These are phyloP conservation scores for Lucinisca nassula DNA, from an alignment of 2,888 invertebrate genomes.

Conservation along the genomic window DNA sequence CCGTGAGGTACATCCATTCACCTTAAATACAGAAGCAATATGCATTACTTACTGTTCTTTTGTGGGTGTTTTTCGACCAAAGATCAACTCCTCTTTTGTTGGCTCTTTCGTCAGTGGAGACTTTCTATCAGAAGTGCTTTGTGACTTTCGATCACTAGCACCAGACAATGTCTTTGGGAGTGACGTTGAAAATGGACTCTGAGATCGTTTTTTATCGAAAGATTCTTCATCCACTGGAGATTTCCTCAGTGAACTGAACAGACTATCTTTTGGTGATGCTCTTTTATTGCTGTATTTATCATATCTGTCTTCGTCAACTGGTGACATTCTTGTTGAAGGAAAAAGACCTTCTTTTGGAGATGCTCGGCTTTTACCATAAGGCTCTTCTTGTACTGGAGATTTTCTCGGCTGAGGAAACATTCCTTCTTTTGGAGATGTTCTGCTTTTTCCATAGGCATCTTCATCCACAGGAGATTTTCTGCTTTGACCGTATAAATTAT, in stretches of 20 bases:
- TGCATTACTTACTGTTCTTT: conserved; percentile 59
- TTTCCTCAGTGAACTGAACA: conserved; percentile 3
- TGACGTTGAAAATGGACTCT: background rate
- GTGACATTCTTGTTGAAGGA: background rate
- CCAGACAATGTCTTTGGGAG: conserved; percentile 52
- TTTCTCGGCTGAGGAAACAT: conserved; percentile 28
- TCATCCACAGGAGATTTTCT: conserved; percentile 49
- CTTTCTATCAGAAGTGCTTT: conserved; percentile 4
- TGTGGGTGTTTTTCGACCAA: conserved; percentile 79
- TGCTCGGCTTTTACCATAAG: conserved; percentile 3
- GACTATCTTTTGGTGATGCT: background rate
- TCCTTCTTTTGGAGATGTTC: conserved; percentile 15
- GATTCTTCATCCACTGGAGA: conserved; percentile 19
- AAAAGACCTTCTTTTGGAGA: background rate
- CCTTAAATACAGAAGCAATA: too few species aligned
- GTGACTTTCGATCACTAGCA: conserved; percentile 22
- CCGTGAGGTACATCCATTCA: too few species aligned
- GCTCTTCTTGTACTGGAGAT: conserved; percentile 41
- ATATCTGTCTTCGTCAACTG: background rate
- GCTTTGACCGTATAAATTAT: conserved; percentile 12
- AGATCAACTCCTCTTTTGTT: conserved; percentile 79
- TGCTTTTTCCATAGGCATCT: conserved; percentile 11
- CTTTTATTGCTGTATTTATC: background rate
- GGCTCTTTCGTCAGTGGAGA: conserved; percentile 51
- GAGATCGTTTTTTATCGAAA: conserved; percentile 10